Evolutionary conservation across 2,113 vertebrate species (phyloP), one percentile per base, ranked within the genome.

Genomic region (Anolis carolinensis): DNA sequence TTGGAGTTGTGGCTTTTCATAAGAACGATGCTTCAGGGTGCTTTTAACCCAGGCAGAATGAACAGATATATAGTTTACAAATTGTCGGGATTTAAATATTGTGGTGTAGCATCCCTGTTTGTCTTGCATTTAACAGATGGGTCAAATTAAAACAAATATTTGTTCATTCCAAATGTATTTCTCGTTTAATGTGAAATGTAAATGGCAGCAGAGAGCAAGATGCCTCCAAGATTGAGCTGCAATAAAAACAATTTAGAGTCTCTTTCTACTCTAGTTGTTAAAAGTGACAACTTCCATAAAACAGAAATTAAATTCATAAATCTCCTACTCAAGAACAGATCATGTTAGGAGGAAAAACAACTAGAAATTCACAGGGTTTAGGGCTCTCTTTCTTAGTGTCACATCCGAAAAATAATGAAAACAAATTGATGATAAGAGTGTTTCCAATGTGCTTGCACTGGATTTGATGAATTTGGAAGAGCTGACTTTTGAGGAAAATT

Each of bases 101-200:
- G 89, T 92, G 91, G 94, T 94, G 94, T 95, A 93, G 90, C 91
- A 91, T 92, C 88, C 89, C 84, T 93, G 90, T 95, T 94, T 95
- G 92, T 86, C 92, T 94, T 95, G 93, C 90, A 39, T 92, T 94
- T 94, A 95, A 94, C 93, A 96, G 95, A 96, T 95, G 93, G 91
- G 91, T 94, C 92, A 95, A 95, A 96, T 96, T 95, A 96, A 95
- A 96, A 93, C 88, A 95, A 95, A 96, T 96, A 95, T 93, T 95
- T 96, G 90, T 1, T 82, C 91, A 90, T 93, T 95, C 87, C 3
- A 82, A 89, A 92, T 84, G 87, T 95, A 95, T 93, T 95, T 94
- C 92, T 90, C 92, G 93, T 96, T 96, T 92, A 95, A 96, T 95
- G 92, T 96, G 95, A 96, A 96, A 95, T 95, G 94, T 96, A 96